A percentile compares a stretch with the other conserved stretches of the same genome.
These are phyloP conservation scores for Netelia virgata DNA, from an alignment of 2,888 invertebrate species.

Conservation along the genomic window DNA sequence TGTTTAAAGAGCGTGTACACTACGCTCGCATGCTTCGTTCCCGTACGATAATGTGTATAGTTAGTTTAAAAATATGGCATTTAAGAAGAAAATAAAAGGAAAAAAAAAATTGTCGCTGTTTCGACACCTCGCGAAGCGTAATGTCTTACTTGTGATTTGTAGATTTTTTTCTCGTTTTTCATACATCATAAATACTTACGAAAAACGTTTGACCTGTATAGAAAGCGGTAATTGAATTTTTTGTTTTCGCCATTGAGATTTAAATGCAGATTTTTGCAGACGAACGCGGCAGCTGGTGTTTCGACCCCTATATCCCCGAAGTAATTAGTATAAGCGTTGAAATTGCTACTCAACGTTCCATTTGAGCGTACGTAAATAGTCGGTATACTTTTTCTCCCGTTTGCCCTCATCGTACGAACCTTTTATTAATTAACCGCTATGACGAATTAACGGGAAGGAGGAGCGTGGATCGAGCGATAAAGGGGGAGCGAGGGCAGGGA, in stretches of 20 bases:
- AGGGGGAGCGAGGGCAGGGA: too few species aligned
- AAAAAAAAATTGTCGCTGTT: too few species aligned
- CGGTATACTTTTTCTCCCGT: background rate
- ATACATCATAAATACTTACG: too few species aligned
- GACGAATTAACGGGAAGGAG: constrained; percentile 2
- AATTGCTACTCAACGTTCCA: constrained; percentile 28
- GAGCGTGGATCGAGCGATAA: too few species aligned
- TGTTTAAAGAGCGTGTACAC: constrained; percentile 39
- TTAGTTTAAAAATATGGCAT: too few species aligned
- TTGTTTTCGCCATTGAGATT: background rate
- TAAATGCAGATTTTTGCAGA: background rate
- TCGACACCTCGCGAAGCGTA: too few species aligned
- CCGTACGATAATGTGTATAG: too few species aligned
- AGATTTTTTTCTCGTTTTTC: too few species aligned
- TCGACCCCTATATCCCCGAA: constrained; percentile 22
- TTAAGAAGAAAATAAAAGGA: too few species aligned
- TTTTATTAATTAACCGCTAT: constrained; percentile 26
- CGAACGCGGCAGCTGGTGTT: constrained; percentile 21
- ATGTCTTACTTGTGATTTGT: too few species aligned
- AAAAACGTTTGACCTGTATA: too few species aligned
- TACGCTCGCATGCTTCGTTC: too few species aligned
- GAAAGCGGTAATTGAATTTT: background rate
- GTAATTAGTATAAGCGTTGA: constrained; percentile 48
- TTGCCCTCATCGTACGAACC: constrained; percentile 19
- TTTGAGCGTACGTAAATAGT: constrained; percentile 7